Conservation (phyloP, 2,113 vertebrate genomes). For the Balaenoptera acutorostrata region DNA sequence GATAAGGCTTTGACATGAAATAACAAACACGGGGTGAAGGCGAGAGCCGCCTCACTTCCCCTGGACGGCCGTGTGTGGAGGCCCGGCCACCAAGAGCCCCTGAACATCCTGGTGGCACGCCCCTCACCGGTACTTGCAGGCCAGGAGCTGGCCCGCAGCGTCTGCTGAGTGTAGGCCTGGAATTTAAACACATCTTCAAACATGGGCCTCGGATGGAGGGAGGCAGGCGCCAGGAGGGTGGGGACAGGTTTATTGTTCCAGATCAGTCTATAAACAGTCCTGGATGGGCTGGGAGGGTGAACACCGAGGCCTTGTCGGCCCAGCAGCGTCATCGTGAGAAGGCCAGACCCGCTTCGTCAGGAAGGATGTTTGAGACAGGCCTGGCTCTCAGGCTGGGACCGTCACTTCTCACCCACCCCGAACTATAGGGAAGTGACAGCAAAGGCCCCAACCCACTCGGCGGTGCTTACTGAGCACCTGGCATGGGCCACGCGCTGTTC, state of each 20-base stretch:
- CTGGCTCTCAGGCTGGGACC: not conserved
- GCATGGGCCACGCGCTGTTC: not conserved
- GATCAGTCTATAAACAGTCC: constrained; percentile 36
- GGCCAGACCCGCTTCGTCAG: not conserved
- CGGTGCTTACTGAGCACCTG: not conserved
- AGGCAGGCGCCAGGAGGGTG: constrained; percentile 49
- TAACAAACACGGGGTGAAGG: constrained; percentile 62
- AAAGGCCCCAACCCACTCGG: not conserved
- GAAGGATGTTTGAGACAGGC: not conserved
- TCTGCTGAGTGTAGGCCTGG: not conserved
- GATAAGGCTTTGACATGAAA: constrained; percentile 69
- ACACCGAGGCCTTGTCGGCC: not conserved
- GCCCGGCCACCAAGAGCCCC: not conserved
- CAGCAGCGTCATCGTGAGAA: not conserved
- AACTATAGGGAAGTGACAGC: not conserved
- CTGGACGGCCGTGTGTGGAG: not conserved
- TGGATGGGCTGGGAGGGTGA: not conserved
- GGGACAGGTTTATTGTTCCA: constrained; percentile 49
- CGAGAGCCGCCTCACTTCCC: not conserved
- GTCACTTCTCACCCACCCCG: not conserved
- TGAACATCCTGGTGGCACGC: not conserved
- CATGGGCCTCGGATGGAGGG: not conserved
- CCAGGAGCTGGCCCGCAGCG: not conserved
- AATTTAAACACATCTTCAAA: constrained; percentile 55
- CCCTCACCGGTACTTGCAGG: not conserved